phyloP scores from a whole-genome alignment of 1,140 invertebrate species.

The Drosophila hydei region DNA sequence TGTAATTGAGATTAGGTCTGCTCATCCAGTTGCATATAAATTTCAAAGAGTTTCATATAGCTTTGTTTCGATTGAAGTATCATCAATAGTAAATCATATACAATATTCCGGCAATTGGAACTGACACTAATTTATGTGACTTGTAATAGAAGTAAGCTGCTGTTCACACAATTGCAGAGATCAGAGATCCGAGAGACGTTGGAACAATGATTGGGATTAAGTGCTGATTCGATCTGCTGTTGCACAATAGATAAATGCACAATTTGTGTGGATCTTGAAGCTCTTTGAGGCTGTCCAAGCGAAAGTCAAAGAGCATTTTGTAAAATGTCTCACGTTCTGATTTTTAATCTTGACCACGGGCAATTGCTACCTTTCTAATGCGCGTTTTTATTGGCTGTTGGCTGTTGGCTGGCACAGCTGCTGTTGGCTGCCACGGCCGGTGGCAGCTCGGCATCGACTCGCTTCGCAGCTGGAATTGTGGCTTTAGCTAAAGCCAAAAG shows the following conservation, averaged over 20 bases:
- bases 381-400: constrained; percentile 73
- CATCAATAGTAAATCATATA: neutral
- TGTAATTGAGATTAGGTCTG: too few species aligned
- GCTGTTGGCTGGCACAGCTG: constrained; percentile 55
- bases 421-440: constrained; percentile 15
- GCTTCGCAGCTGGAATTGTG: constrained; percentile 35
- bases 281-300: constrained; percentile 27
- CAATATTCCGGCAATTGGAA: neutral
- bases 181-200: neutral
- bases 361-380: constrained; percentile 80
- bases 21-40: too few species aligned
- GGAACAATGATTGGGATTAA: constrained; percentile 38
- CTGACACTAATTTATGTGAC: neutral
- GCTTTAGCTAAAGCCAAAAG: constrained; percentile 13
- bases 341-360: constrained; percentile 74
- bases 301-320: constrained; percentile 55
- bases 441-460: constrained; percentile 36
- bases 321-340: constrained; percentile 78
- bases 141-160: too few species aligned
- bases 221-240: constrained; percentile 33
- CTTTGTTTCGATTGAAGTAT: too few species aligned
- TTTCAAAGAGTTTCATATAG: too few species aligned
- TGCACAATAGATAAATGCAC: constrained; percentile 32
- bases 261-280: constrained; percentile 20
- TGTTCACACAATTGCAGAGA: neutral